Base-by-base conservation (phyloP, 2,797 vertebrate genomes). In the Oreortyx pictus region DNA sequence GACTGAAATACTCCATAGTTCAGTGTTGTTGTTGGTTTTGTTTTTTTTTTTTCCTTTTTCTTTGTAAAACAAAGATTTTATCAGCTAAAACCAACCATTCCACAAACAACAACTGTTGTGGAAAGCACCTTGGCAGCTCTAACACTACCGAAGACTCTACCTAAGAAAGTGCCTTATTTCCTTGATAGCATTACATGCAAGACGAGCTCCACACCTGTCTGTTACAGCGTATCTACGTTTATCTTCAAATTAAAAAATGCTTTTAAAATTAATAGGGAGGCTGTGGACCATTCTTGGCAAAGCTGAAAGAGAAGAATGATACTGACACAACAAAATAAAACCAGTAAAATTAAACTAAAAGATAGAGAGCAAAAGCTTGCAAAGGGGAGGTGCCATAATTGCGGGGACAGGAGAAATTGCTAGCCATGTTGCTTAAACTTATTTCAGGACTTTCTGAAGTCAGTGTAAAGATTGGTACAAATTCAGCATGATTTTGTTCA, bases 21-120 rank as follows among this genome's bases (percentile, higher is more conserved):
- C 6, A 37, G 22, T 56, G 25, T 22, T 37, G 24, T 54, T 91
- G 29, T 25, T 14, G 33, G 33, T 91, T 22, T 17, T n/a, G 20
- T 3, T 8, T 3, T 33, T 70, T 71, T 74, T 49, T 9, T 60
- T 3, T 83, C 86, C 4, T 0, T 77, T 85, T 88, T 90, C 20
- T 50, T 52, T 71, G 43, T 56, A 86, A 90, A 86, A 71, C 31
- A 62, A 75, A 88, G 77, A 67, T 59, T 85, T 88, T 79, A 62
- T 67, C 54, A 86, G 52, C 68, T 54, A 47, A 90, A 82, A 12
- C 22, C 65, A 94, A 29, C 27, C 62, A 72, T 79, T 90, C 41
- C 23, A 47, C 37, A 83, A 67, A 82, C 71, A 43, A 20, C 54
- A 66, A 71, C 47, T 66, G 41, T 29, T 82, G 44, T 88, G 59